Base-by-base conservation (phyloP, 2,888 invertebrate species). In the Blera fallax region DNA sequence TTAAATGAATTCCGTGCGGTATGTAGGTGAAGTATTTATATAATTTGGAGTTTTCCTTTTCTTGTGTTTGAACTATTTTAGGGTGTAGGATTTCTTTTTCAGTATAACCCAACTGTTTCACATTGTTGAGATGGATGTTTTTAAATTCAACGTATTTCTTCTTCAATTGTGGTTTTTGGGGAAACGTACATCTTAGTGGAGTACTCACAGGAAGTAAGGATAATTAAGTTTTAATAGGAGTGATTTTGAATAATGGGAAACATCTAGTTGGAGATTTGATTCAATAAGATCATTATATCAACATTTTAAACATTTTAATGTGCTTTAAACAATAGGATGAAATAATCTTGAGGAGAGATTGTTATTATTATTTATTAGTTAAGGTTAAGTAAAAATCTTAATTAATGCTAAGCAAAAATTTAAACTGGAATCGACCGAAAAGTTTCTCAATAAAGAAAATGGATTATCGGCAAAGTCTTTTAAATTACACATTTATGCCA, bases 21-120 rank as follows among this genome's bases (percentile, higher is more conserved):
- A 82, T 77, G 65, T 82, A 82, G 82, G 82, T 82, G 82, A 82
- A 82, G 82, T 82, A 77, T 82, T 72, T 82, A 58, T 77, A 82
- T 65, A 77, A 65, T 77, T 70, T 65, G 65, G 72, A 72, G 58
- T 58, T 69, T 62, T 72, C 27, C 43, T 48, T 73, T 58, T 43
- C n/a, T 27, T 52, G 16, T 43, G 21, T 65, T 77, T 62, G 37
- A 60, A 65, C 65, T 77, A 77, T 82, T 77, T 77, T 77, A 45
- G 76, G 72, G 43, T 2, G 14, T 16, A 40, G n/a, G 29, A 45
- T 21, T 34, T 21, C 14, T 24, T 54, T 16, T 45, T 74, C 16
- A 45, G 52, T 34, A 21, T 40, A 29, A 40, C 18, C 43, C 60
- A 60, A 62, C 21, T 62, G 21, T 62, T 52, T 52, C 32, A 40